Conservation (phyloP, 2,113 vertebrate genomes). For the Myiagra hebetior region DNA sequence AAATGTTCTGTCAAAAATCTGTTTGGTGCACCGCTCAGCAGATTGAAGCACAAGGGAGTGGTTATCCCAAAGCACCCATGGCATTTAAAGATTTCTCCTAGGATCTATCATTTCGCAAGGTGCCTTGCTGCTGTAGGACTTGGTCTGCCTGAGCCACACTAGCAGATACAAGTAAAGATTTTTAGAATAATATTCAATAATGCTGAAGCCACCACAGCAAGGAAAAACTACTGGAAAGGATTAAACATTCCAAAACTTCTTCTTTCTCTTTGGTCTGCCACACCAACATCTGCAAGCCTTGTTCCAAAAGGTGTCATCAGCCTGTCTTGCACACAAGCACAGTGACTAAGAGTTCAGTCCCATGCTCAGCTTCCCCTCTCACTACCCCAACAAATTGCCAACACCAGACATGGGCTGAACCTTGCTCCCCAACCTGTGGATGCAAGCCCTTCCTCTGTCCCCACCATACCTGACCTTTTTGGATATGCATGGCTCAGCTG, state of each 20-base stretch:
- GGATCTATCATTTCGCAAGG: not conserved
- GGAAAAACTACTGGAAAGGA: not conserved
- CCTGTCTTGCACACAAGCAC: not conserved
- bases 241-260: not conserved
- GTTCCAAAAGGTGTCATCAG: not conserved
- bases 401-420: rapidly evolving
- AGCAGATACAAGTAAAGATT: not conserved
- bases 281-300: not conserved
- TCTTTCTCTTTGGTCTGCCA: not conserved
- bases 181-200: not conserved
- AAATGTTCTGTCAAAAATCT: not conserved
- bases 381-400: not conserved
- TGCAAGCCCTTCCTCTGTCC: not conserved
- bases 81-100: not conserved
- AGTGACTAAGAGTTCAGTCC: rapidly evolving
- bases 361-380: not conserved
- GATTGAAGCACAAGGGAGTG: not conserved
- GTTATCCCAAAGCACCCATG: not conserved
- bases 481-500: not conserved
- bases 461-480: not conserved
- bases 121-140: rapidly evolving
- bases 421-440: rapidly evolving
- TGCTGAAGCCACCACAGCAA: not conserved
- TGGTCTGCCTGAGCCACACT: not conserved
- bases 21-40: not conserved